Evolutionary conservation across 30 jellyfish, hydroid and myxozoan species (phyloP), one percentile per base, ranked within the genome.

Genomic region (Clytia hemisphaerica): DNA sequence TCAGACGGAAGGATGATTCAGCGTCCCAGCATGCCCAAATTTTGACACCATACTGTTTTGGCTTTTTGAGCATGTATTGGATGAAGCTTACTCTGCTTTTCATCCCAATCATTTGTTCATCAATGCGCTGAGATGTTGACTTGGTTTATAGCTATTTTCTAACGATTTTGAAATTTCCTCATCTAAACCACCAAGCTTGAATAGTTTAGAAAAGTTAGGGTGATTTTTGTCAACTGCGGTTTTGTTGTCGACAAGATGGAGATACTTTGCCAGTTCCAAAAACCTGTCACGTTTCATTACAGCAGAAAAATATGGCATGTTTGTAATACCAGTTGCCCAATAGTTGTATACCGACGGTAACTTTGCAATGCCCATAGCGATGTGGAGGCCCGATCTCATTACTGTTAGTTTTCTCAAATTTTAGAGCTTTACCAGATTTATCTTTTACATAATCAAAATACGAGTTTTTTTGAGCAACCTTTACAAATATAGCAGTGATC

Each of bases 31-130:
- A 67, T 18, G 46, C 78, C 78, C 67, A 66, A 4, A 66, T 21
- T 66, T 37, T 66, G n/a, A 66, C 28, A 7, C 73, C 3, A 60
- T 30, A 60, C 21, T 64, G 38, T 28, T 64, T 33, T 64, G 69
- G 77, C 37, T 64, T 37, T 64, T 64, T 34, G n/a, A 45, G 77
- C 77, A 64, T 64, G 62, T 64, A 64, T 42, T 64, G 77, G 19
- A 64, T 61, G 31, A n/a, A n/a, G n/a, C n/a, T n/a, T n/a, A n/a
- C n/a, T n/a, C n/a, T n/a, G n/a, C n/a, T n/a, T n/a, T n/a, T n/a
- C n/a, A n/a, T n/a, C n/a, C n/a, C n/a, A n/a, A n/a, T n/a, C n/a
- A n/a, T n/a, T n/a, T n/a, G n/a, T n/a, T n/a, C n/a, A n/a, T n/a
- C n/a, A n/a, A n/a, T n/a, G n/a, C n/a, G n/a, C n/a, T n/a, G n/a